Conservation (phyloP, 2,797 vertebrate species). For the Halcyon badia region DNA sequence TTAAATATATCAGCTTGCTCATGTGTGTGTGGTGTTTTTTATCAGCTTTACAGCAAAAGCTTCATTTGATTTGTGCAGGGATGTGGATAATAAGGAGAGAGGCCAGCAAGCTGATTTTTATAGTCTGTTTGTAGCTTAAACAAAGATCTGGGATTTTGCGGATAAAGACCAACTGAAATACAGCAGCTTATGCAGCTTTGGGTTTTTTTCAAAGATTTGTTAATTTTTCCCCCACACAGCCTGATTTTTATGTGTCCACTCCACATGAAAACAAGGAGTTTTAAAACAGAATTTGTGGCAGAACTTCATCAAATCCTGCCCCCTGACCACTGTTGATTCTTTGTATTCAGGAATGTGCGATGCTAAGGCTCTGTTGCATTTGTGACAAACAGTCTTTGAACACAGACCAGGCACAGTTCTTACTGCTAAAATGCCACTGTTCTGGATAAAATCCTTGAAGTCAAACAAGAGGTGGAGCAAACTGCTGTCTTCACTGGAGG, state of each 20-base stretch:
- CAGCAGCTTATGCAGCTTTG: constrained; percentile 81
- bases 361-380: background rate
- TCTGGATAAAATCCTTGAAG: constrained; percentile 35
- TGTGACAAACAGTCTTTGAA: constrained; percentile 3
- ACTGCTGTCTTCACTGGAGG: background rate
- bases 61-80: constrained; percentile 83
- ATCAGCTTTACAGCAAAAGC: constrained; percentile 79
- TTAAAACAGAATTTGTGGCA: constrained; percentile 41
- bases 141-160: constrained; percentile 83
- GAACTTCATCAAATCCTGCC: constrained; percentile 35
- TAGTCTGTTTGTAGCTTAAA: constrained; percentile 83
- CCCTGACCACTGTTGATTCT: background rate
- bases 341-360: background rate
- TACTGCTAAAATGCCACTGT: constrained; percentile 8
- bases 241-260: constrained; percentile 36
- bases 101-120: constrained; percentile 78
- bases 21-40: constrained; percentile 69
- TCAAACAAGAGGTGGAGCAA: background rate
- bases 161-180: constrained; percentile 81
- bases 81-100: constrained; percentile 78
- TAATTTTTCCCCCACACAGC: constrained; percentile 67
- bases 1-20: constrained; percentile 77
- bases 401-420: background rate
- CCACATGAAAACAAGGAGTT: constrained; percentile 50
- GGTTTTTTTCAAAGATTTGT: constrained; percentile 74